A percentile compares a stretch with the other conserved stretches of the same genome.
Evolutionary conservation across 2,888 invertebrate species (phyloP).

Genomic region (Leptogaster cylindrica): DNA sequence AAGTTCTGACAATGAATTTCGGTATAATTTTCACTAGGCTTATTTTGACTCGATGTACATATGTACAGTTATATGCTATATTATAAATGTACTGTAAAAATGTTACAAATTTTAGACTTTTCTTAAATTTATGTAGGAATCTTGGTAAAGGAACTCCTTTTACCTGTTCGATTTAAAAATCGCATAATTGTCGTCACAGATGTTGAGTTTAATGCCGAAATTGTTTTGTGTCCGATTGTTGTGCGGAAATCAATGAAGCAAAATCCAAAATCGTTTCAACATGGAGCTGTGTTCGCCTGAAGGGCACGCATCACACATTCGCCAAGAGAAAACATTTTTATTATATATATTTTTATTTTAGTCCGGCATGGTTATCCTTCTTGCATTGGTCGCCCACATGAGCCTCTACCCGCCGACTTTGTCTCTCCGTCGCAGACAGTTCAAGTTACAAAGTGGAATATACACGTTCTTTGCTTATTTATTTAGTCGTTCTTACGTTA

Average conservation of each 20-base stretch:
- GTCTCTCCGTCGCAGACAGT: constrained; percentile 6
- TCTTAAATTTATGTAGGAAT: constrained; percentile 33
- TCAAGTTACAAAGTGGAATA: constrained; percentile 37
- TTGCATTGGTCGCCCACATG: no score
- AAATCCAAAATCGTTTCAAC: no score
- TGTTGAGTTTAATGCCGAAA: constrained; percentile 24
- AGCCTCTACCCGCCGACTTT: background rate
- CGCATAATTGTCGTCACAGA: constrained; percentile 1
- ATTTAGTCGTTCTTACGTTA: constrained; percentile 35
- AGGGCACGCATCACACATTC: background rate
- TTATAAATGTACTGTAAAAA: constrained; percentile 36
- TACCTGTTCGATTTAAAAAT: constrained; percentile 14
- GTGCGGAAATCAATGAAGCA: background rate
- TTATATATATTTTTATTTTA: no score
- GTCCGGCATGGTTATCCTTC: no score
- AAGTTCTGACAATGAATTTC: no score
- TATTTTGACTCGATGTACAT: constrained; percentile 17
- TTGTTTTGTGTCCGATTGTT: background rate
- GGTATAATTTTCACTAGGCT: background rate
- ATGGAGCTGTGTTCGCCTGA: background rate
- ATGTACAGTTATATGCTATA: constrained; percentile 33
- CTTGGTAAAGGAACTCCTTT: constrained; percentile 34
- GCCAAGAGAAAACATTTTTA: constrained; percentile 20
- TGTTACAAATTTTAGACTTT: constrained; percentile 22
- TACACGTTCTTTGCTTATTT: constrained; percentile 26